These are phyloP conservation scores for Panzeria rudis DNA, from an alignment of 2,888 invertebrate genomes.

Conservation along the genomic window DNA sequence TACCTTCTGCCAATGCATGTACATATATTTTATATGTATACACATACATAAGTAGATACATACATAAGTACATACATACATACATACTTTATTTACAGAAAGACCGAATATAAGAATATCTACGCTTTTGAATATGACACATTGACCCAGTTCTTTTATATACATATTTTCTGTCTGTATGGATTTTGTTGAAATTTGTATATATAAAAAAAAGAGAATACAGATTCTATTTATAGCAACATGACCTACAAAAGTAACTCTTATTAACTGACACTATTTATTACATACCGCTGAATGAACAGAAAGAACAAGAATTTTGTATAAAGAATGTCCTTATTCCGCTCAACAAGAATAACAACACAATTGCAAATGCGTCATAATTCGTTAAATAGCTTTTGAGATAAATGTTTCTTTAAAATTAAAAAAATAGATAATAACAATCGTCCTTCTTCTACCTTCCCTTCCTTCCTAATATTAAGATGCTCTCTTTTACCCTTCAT, in stretches of 20 bases:
- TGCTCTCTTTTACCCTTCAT: too few relatives aligned
- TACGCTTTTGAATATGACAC: constrained; percentile 63
- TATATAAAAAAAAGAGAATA: neutral
- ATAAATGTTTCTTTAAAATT: neutral
- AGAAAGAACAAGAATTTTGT: neutral
- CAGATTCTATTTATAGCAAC: constrained; percentile 60
- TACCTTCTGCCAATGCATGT: constrained; percentile 77
- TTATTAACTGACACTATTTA: constrained; percentile 17
- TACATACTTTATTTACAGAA: neutral
- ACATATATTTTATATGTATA: neutral
- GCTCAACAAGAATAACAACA: neutral
- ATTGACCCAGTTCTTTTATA: constrained; percentile 70
- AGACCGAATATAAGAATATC: constrained; percentile 30
- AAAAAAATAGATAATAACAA: neutral
- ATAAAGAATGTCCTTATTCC: constrained; percentile 43
- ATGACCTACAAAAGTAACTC: constrained; percentile 64
- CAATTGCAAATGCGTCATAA: constrained; percentile 58
- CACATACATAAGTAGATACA: neutral
- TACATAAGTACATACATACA: neutral
- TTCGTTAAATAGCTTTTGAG: neutral
- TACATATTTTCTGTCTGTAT: constrained; percentile 48
- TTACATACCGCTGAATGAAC: constrained; percentile 38
- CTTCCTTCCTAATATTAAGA: neutral
- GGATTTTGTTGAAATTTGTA: constrained; percentile 3
- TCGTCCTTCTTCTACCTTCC: neutral